phyloP scores from a whole-genome alignment of 2,888 invertebrate species.

The Drosophila birchii region DNA sequence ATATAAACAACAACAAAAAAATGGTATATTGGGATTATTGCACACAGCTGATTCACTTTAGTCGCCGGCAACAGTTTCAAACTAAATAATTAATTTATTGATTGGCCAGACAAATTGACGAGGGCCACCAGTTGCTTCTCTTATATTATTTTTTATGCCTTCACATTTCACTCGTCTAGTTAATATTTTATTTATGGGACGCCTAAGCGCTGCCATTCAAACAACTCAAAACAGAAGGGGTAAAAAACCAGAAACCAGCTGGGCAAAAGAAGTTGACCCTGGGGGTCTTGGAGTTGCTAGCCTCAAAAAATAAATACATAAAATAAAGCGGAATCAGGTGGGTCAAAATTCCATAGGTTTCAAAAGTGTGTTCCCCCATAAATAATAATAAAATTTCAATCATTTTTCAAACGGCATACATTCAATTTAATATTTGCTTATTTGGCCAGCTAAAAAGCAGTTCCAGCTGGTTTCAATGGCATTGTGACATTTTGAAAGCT shows the following conservation, averaged over 20 bases:
- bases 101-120: constrained; percentile 69
- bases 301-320: constrained; percentile 3
- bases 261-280: constrained; percentile 40
- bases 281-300: constrained; percentile 8
- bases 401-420: constrained; percentile 8
- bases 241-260: constrained; percentile 30
- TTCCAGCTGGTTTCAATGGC: constrained; percentile 35
- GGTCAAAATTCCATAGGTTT: background rate
- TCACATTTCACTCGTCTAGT: constrained; percentile 29
- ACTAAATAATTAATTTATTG: constrained; percentile 71
- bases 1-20: constrained; percentile 1
- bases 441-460: background rate
- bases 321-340: background rate
- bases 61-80: constrained; percentile 48
- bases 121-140: constrained; percentile 66
- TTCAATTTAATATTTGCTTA: constrained; percentile 16
- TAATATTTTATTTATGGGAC: constrained; percentile 36
- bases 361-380: constrained; percentile 6
- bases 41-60: constrained; percentile 71
- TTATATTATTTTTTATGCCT: constrained; percentile 10
- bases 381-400: constrained; percentile 6
- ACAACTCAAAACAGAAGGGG: constrained; percentile 14
- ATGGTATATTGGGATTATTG: constrained; percentile 30
- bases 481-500: constrained; percentile 38
- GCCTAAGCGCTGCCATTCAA: constrained; percentile 7